phyloP scores from a whole-genome alignment of 2,888 invertebrate species.

The Octonoba sinensis region DNA sequence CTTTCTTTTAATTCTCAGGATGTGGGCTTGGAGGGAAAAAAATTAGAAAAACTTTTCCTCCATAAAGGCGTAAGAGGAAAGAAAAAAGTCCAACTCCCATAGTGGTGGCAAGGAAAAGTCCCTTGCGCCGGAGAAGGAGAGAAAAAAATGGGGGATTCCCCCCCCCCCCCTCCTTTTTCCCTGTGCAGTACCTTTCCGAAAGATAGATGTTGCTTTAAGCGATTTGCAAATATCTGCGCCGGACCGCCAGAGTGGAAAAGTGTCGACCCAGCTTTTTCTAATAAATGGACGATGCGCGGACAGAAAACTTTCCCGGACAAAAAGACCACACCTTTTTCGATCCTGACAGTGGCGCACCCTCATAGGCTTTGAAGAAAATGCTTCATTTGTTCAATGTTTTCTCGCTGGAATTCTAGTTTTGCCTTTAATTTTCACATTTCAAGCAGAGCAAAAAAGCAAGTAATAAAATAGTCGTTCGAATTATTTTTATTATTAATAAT shows the following conservation, averaged over 20 bases:
- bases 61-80: conserved; percentile 12
- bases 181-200: conserved; percentile 58
- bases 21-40: conserved; percentile 29
- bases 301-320: too few relatives aligned
- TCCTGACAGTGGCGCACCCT: too few relatives aligned
- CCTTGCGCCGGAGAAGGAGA: not conserved
- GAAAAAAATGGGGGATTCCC: conserved; percentile 4
- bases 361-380: too few relatives aligned
- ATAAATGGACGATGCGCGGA: conserved; percentile 50
- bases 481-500: too few relatives aligned
- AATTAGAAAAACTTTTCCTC: conserved; percentile 53
- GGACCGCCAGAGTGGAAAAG: conserved; percentile 48
- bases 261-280: conserved; percentile 64
- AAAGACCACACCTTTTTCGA: too few relatives aligned
- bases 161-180: conserved; percentile 6
- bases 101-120: not conserved
- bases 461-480: too few relatives aligned
- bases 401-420: too few relatives aligned
- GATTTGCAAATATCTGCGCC: conserved; percentile 64
- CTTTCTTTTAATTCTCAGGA: not conserved
- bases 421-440: too few relatives aligned
- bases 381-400: too few relatives aligned
- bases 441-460: too few relatives aligned
- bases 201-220: conserved; percentile 65
- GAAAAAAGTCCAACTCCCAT: conserved; percentile 23